phyloP scores from a whole-genome alignment of 2,113 vertebrate species.

The Nesoenas mayeri region DNA sequence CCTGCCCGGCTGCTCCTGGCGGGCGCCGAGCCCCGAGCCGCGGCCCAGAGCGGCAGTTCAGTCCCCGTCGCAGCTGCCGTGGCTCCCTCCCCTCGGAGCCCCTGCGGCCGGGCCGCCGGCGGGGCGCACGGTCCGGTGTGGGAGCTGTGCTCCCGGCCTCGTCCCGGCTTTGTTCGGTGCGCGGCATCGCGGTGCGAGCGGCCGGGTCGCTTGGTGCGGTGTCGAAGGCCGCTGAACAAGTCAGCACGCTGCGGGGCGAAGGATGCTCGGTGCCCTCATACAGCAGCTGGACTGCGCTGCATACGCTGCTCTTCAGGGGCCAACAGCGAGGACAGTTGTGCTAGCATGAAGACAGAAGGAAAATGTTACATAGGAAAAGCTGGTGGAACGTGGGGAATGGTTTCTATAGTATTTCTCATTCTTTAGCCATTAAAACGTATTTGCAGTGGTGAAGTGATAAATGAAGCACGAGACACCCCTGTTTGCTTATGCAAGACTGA shows the following conservation, averaged over 20 bases:
- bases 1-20: neutral
- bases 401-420: neutral
- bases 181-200: neutral
- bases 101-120: no score
- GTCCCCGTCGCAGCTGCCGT: neutral
- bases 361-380: rapidly evolving
- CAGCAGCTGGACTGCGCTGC: neutral
- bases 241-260: neutral
- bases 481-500: neutral
- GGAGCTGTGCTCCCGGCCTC: neutral
- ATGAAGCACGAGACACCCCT: neutral
- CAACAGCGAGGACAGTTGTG: rapidly evolving
- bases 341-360: rapidly evolving
- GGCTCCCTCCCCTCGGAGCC: neutral
- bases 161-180: neutral
- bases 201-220: rapidly evolving
- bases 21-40: neutral
- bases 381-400: rapidly evolving
- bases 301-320: neutral
- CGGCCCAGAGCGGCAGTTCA: neutral
- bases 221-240: neutral
- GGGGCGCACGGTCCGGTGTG: neutral
- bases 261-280: neutral
- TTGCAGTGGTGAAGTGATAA: neutral
- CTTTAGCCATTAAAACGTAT: neutral